Evolutionary conservation across 2,797 vertebrate genomes (phyloP).

Genomic region (Syngnathus acus): DNA sequence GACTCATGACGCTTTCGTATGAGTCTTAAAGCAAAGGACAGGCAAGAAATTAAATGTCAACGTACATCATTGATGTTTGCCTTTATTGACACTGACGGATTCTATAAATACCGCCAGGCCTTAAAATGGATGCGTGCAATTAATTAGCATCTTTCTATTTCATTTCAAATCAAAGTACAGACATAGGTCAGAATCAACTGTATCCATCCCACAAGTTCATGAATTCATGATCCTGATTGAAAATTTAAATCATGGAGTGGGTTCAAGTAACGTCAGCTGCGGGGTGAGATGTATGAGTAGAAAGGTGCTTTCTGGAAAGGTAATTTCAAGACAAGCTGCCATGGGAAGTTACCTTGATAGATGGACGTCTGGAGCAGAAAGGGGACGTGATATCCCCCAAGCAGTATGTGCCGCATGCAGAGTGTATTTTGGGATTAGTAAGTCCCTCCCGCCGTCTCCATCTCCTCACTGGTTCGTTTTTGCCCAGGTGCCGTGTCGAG

Average conservation of each 20-base stretch:
- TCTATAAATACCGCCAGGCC: not conserved
- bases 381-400: conserved; percentile 30
- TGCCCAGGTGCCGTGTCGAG: conserved; percentile 48
- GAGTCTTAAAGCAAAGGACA: conserved; percentile 31
- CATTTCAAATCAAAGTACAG: not conserved
- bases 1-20: conserved; percentile 39
- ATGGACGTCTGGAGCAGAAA: conserved; percentile 34
- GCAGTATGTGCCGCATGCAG: not conserved
- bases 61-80: conserved; percentile 30
- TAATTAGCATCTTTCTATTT: not conserved
- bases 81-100: conserved; percentile 12
- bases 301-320: conserved; percentile 37
- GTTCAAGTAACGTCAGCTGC: not conserved
- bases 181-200: not conserved
- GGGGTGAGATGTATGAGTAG: conserved; percentile 1
- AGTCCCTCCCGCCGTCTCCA: not conserved
- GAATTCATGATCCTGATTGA: not conserved
- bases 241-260: not conserved
- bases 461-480: conserved; percentile 4
- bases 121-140: not conserved
- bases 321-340: conserved; percentile 33
- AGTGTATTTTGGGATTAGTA: conserved; percentile 8
- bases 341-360: conserved; percentile 53
- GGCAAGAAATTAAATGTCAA: conserved; percentile 49
- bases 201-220: not conserved